These are phyloP conservation scores for Alauda arvensis DNA, from an alignment of 2,797 vertebrate genomes.

Conservation along the genomic window DNA sequence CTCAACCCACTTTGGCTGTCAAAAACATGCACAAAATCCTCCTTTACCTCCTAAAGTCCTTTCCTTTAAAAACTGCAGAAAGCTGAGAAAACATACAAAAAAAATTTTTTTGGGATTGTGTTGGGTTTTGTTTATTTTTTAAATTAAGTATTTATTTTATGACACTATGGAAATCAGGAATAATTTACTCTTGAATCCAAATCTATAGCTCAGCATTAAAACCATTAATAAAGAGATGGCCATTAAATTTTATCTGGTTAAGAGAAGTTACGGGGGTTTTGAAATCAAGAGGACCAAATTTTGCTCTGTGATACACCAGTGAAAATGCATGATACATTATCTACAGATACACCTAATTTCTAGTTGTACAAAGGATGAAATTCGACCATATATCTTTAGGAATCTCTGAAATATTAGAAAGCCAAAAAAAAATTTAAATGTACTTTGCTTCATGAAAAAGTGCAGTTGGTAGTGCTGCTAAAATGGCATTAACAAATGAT, in stretches of 20 bases:
- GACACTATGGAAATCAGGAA: neutral
- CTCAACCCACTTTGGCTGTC: conserved; percentile 4
- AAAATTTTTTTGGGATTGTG: neutral
- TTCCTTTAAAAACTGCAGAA: neutral
- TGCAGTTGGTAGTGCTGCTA: neutral
- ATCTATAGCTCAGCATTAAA: neutral
- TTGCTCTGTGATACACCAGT: neutral
- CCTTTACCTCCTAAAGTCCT: neutral
- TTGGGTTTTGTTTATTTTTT: neutral
- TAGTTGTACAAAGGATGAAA: neutral
- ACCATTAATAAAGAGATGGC: neutral
- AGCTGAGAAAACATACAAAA: neutral
- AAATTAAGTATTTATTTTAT: neutral
- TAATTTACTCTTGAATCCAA: neutral
- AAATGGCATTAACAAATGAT: neutral
- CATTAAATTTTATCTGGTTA: neutral
- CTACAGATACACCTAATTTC: neutral
- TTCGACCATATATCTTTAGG: neutral
- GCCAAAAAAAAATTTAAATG: neutral
- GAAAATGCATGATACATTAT: neutral
- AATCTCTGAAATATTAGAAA: neutral
- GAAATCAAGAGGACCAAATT: neutral
- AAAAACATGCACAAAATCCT: conserved; percentile 18
- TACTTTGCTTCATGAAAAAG: neutral
- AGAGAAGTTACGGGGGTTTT: neutral